Percentiles rank a stretch among this genome's conserved stretches.
Evolutionary conservation across 2,888 invertebrate species (phyloP).

Genomic region (Drosophila borealis): DNA sequence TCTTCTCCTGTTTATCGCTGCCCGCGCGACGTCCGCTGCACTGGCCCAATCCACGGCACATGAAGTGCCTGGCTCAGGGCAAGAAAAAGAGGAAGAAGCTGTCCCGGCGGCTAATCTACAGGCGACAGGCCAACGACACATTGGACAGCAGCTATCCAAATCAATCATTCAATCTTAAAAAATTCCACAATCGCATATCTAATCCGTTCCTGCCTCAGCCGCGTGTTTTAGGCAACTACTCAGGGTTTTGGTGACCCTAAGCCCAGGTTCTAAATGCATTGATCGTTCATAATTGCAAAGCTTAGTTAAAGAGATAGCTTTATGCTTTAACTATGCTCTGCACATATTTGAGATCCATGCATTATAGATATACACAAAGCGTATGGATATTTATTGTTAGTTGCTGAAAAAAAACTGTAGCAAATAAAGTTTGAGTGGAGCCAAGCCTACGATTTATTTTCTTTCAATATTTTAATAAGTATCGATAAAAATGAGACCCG

Average conservation of each 20-base stretch:
- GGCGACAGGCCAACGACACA: background rate
- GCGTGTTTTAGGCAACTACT: background rate
- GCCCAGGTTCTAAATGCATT: background rate
- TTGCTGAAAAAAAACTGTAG: background rate
- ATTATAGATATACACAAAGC: background rate
- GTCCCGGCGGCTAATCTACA: background rate
- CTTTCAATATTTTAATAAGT: too few relatives aligned
- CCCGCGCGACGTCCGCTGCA: constrained; percentile 56
- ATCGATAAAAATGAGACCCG: too few relatives aligned
- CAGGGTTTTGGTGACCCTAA: background rate
- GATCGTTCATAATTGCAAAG: constrained; percentile 6
- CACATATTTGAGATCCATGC: constrained; percentile 16
- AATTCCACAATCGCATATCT: constrained; percentile 7
- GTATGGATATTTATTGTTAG: background rate
- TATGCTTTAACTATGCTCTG: constrained; percentile 11
- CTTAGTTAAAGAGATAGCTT: constrained; percentile 2
- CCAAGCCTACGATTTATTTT: background rate
- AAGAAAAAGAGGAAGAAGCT: background rate
- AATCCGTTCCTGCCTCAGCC: background rate
- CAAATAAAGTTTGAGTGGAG: constrained; percentile 18
- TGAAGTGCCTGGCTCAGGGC: background rate
- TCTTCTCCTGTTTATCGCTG: background rate
- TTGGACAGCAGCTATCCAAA: background rate
- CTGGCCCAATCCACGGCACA: constrained; percentile 59
- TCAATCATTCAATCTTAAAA: constrained; percentile 1